These are phyloP conservation scores for Synergus laeviventris DNA, from an alignment of 2,888 invertebrate genomes.

Conservation along the genomic window DNA sequence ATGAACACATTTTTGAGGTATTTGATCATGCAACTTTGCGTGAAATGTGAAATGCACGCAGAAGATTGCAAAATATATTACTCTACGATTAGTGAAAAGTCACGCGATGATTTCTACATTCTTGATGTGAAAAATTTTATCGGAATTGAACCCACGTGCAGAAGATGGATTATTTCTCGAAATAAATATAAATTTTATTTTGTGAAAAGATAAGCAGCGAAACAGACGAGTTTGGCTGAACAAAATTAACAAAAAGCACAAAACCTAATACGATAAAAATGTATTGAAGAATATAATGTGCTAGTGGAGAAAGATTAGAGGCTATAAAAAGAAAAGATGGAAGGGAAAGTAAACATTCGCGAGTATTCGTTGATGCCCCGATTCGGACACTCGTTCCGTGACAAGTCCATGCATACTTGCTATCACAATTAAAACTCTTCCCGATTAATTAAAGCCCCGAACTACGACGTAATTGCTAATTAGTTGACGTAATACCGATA, in stretches of 20 bases:
- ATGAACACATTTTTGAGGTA: background rate
- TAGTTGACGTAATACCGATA: conserved; percentile 64
- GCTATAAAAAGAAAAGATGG: background rate
- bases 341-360: conserved; percentile 15
- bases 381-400: conserved; percentile 8
- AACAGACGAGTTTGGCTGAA: background rate
- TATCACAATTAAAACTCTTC: conserved; percentile 56
- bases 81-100: background rate
- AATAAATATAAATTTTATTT: background rate
- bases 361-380: conserved; percentile 11
- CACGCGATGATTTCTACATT: background rate
- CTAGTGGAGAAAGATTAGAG: background rate
- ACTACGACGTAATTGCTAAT: conserved; percentile 63
- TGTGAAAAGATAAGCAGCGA: background rate
- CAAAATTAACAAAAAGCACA: background rate
- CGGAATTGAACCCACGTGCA: background rate
- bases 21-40: background rate
- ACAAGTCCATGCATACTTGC: background rate
- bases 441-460: conserved; percentile 62
- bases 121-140: background rate
- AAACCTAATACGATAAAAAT: background rate
- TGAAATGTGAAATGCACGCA: background rate
- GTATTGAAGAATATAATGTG: background rate
- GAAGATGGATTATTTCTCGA: background rate
- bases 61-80: background rate